Base-by-base conservation (phyloP, 2,797 vertebrate species). In the Mus caroli region DNA sequence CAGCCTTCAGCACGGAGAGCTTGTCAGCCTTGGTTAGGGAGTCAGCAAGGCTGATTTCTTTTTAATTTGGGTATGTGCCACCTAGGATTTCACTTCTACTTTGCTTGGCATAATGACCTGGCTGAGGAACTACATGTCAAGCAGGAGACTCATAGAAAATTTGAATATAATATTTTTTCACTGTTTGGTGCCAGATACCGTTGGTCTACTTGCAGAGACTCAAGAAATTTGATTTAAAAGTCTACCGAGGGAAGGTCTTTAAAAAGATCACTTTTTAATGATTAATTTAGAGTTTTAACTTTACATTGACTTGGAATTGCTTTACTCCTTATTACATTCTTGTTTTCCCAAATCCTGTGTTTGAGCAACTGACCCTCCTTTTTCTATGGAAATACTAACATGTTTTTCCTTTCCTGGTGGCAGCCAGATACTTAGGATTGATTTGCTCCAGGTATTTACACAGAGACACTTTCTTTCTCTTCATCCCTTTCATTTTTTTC, bases 1-100 rank as follows among this genome's bases (percentile, higher is more conserved):
- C 8, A 1, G 0, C 0, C 0, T 71, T 96, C 93, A 6, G 3
- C 69, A 0, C 22, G 11, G 37, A 86, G 64, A 91, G 46, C 34
- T 94, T 92, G 91, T 96, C 95, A 97, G 40, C 88, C 0, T 7
- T 80, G 67, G 76, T 19, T 96, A 20, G 10, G 62, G 95, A 97
- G 91, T 94, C 84, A 90, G 24, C 0, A 6, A 6, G 50, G n/a
- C 75, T 96, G 96, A 97, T 97, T 98, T 97, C 83, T 97, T 96
- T 98, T 97, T 93, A 97, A 97, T 97, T 97, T 95, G 91, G 85
- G 10, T 50, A 88, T 28, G 34, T 93, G 95, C 62, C 94, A 96
- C 73, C 82, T 64, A 95, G 95, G 95, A 97, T 97, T 97, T 98
- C 83, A 67, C 79, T 95, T 82, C 77, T 95, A 88, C 78, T 96